phyloP scores from a whole-genome alignment of 1,140 invertebrate species.

The Sesamia nonagrioides region DNA sequence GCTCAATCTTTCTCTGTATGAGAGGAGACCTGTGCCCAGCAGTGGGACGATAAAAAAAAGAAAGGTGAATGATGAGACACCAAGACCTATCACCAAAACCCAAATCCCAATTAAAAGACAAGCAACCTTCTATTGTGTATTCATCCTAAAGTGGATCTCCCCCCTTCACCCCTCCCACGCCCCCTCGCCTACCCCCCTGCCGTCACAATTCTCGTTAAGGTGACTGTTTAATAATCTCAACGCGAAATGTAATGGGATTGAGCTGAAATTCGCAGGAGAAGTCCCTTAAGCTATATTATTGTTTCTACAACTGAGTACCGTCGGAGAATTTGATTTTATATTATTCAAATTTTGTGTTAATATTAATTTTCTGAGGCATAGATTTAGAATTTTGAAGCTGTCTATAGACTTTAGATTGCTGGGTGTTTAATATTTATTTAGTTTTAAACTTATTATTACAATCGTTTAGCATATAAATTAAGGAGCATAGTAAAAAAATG shows the following conservation, averaged over 20 bases:
- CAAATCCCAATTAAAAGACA: conserved; percentile 7
- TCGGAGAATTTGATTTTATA: conserved; percentile 45
- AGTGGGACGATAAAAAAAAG: too few species aligned
- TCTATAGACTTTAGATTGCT: not conserved
- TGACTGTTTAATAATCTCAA: conserved; percentile 75
- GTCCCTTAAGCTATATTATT: conserved; percentile 62
- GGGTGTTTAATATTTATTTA: not conserved
- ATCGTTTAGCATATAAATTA: too few species aligned
- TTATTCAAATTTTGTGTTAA: conserved; percentile 49
- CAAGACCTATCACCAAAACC: not conserved
- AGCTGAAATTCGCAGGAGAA: conserved; percentile 56
- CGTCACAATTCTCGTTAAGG: conserved; percentile 65
- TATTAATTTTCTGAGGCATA: conserved; percentile 8
- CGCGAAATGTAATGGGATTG: conserved; percentile 70
- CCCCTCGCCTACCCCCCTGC: not conserved
- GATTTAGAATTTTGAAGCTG: conserved; percentile 2
- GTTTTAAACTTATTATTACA: too few species aligned
- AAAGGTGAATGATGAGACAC: too few species aligned
- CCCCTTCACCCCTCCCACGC: not conserved
- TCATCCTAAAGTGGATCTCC: conserved; percentile 45
- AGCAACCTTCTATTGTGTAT: conserved; percentile 24
- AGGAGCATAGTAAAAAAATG: too few species aligned
- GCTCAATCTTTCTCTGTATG: too few species aligned
- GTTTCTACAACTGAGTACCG: conserved; percentile 52
- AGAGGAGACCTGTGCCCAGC: too few species aligned